Evolutionary conservation across 2,888 invertebrate species (phyloP), one percentile per base, ranked within the genome.

Genomic region (Sepiola atlantica): DNA sequence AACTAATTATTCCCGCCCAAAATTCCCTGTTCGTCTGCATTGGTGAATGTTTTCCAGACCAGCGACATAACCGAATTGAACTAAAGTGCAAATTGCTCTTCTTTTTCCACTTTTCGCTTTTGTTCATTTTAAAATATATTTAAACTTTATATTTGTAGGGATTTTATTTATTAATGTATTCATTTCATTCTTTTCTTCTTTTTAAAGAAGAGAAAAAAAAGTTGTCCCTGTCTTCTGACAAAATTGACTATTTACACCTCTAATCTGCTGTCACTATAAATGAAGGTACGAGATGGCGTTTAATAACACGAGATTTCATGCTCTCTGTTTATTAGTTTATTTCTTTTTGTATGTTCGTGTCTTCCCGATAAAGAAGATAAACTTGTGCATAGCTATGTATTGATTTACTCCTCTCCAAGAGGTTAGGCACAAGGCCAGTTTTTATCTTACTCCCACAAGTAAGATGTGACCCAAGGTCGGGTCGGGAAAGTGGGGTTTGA

Each of bases 211-310:
- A 20, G 57, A 20, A 20, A 45, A 45, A 45, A 45, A 45, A 45
- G 45, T 45, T 8, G 21, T n/a, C 4, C 16, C 14, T 16, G 77
- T n/a, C 77, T 77, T n/a, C 77, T 77, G 77, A 77, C 77, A 77
- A 77, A 77, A 77, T 77, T n/a, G 77, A 77, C 77, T n/a, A 77
- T 77, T 77, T 77, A 77, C 77, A 77, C 77, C 77, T 77, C n/a
- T 77, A 77, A 77, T 77, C 77, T 77, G 14, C 77, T 77, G 77
- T 77, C 77, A 77, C 77, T 77, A 77, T 77, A 77, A 77, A 77
- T 77, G 77, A 77, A 77, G 77, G 77, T 32, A 77, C n/a, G 32
- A 77, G 77, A 77, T 77, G n/a, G 77, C 77, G 77, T 77, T 77
- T 77, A 77, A 77, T 77, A 77, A 77, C 77, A 77, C n/a, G 77